Base-by-base conservation (phyloP, 2,797 vertebrate species). In the Malurus leucopterus region DNA sequence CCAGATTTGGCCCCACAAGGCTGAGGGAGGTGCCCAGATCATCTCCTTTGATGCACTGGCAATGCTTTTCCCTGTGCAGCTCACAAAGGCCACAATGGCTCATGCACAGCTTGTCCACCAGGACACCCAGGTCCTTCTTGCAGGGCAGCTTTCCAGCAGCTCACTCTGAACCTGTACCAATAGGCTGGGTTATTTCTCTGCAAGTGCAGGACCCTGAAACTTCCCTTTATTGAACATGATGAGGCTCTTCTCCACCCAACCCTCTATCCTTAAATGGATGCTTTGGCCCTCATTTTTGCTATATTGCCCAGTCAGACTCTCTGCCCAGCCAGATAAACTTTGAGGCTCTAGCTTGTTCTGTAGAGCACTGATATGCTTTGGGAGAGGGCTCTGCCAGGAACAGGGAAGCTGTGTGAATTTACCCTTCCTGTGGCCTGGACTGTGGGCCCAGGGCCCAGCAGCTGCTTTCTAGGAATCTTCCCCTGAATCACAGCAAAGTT, bases 41-140 rank as follows among this genome's bases (percentile, higher is more conserved):
- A 15, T 14, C 27, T 44, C 23, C 15, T 13, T 19, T 26, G 14
- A 24, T 0, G 0, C 50, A 23, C 20, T 50, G 20, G 2, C 23
- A 61, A 13, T 11, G 9, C 8, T 61, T 15, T 36, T 61, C 22
- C 38, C 11, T 11, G 10, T 32, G 50, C 20, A 50, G 14, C 16
- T 9, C 27, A 15, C 36, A 21, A 43, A 16, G 49, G 7, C 15
- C 21, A 15, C n/a, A 11, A 36, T 38, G 19, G 21, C n/a, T 43
- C 15, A 43, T 11, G 34, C 30, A 26, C 14, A 69, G 16, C 17
- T 68, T 49, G n/a, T 36, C 34, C 19, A 41, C 15, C 27, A 68
- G 54, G 16, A 29, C 23, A 3, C 8, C 6, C 10, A 15, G 13
- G 19, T 43, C 13, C 27, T 49, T 50, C 43, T 38, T n/a, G 14